Percentiles rank a stretch among this genome's conserved stretches.
phyloP scores from a whole-genome alignment of 1,140 invertebrate species.

The Drosophila pectinifera region DNA sequence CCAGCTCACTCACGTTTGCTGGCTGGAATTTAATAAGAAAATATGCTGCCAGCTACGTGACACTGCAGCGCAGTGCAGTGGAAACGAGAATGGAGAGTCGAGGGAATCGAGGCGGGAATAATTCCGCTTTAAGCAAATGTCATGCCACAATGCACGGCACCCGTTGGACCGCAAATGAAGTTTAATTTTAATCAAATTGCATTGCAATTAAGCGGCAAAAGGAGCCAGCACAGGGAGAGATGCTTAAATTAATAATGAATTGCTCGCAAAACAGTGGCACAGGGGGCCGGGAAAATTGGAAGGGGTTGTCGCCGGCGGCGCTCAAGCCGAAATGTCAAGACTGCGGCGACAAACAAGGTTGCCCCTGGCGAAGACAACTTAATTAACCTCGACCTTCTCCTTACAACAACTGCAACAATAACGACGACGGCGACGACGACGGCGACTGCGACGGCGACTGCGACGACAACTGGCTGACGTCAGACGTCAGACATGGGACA shows the following conservation, averaged over 20 bases:
- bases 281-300: conserved; percentile 3
- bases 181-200: conserved; percentile 80
- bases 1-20: conserved; percentile 49
- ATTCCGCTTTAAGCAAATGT: conserved; percentile 51
- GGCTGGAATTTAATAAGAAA: conserved; percentile 73
- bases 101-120: conserved; percentile 10
- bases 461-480: conserved; percentile 60
- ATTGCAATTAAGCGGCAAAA: conserved; percentile 63
- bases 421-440: conserved; percentile 16
- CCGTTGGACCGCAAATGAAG: conserved; percentile 59
- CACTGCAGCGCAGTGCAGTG: conserved; percentile 41
- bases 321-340: conserved; percentile 75
- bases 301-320: conserved; percentile 6
- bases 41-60: conserved; percentile 59
- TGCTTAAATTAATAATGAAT: conserved; percentile 76
- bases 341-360: conserved; percentile 68
- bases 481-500: conserved; percentile 29
- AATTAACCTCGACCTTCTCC: conserved; percentile 84
- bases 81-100: conserved; percentile 8
- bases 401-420: conserved; percentile 36
- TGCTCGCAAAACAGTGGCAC: conserved; percentile 2
- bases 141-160: conserved; percentile 33
- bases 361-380: conserved; percentile 74
- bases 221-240: conserved; percentile 11
- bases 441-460: conserved; percentile 16